These are phyloP conservation scores for Synanceia verrucosa DNA, from an alignment of 2,797 vertebrate genomes.

Conservation along the genomic window DNA sequence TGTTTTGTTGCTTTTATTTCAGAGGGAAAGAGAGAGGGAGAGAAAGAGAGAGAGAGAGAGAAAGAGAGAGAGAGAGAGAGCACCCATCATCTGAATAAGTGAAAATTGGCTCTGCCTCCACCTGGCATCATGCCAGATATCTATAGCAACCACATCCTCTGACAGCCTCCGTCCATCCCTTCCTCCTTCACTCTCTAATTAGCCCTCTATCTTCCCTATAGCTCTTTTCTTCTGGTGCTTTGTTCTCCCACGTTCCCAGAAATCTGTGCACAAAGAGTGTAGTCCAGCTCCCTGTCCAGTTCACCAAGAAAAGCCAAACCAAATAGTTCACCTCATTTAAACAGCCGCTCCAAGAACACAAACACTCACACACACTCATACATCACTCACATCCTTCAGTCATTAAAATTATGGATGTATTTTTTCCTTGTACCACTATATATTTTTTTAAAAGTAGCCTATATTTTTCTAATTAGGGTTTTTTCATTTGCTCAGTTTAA, in stretches of 20 bases:
- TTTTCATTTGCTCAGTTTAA: background rate
- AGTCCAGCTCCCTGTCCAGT: background rate
- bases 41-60: slow-evolving; percentile 15
- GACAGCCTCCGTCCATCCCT: slow-evolving; percentile 63
- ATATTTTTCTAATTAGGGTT: background rate
- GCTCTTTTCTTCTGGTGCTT: slow-evolving; percentile 43
- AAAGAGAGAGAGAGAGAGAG: slow-evolving; percentile 23
- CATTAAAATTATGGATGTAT: background rate
- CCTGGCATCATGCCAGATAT: slow-evolving; percentile 79
- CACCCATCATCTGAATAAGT: slow-evolving; percentile 77
- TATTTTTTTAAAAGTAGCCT: background rate
- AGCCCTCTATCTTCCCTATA: slow-evolving; percentile 56
- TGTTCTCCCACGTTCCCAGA: slow-evolving; percentile 37
- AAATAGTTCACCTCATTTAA: background rate
- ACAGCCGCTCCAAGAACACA: background rate
- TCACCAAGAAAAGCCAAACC: slow-evolving; percentile 1
- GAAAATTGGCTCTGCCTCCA: slow-evolving; percentile 72
- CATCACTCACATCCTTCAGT: background rate
- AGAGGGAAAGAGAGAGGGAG: background rate
- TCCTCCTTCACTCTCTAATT: slow-evolving; percentile 70
- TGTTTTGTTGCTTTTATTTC: slow-evolving; percentile 38
- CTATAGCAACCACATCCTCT: slow-evolving; percentile 81
- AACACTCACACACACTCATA: no score
- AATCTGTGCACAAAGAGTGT: slow-evolving; percentile 39
- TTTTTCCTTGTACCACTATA: background rate